Conservation (phyloP, 2,113 vertebrate species). For the Xenotilapia flavipinnis region DNA sequence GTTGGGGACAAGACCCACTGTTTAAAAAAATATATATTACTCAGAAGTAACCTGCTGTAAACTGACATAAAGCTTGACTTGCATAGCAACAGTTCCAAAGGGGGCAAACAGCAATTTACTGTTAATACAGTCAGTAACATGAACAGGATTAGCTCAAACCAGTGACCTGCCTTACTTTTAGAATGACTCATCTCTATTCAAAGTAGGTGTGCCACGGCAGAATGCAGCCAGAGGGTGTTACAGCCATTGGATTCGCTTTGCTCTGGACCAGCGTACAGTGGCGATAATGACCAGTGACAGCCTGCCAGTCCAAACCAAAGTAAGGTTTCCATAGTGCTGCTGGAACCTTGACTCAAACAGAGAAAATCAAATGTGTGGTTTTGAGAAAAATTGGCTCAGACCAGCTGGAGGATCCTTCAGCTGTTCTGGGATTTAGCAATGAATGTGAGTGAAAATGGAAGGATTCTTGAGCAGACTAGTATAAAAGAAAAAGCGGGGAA, state of each 20-base stretch:
- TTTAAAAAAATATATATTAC: neutral
- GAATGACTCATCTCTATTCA: conserved; percentile 18
- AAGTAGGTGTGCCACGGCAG: neutral
- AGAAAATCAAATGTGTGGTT: neutral
- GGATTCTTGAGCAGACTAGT: neutral
- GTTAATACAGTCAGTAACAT: neutral
- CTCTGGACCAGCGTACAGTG: neutral
- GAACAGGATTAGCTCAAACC: conserved; percentile 7
- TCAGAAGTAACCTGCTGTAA: neutral
- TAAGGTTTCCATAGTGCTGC: conserved; percentile 33
- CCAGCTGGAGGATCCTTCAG: neutral
- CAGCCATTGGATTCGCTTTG: neutral
- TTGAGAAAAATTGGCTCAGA: neutral
- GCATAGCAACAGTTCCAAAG: neutral
- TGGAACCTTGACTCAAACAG: conserved; percentile 25
- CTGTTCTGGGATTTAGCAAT: neutral
- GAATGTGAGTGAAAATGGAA: neutral
- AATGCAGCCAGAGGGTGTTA: neutral
- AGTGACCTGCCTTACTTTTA: neutral
- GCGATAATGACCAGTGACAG: conserved; percentile 32
- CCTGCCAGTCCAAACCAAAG: conserved; percentile 38
- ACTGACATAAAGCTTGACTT: neutral
- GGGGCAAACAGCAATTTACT: neutral
- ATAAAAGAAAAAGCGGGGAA: neutral
- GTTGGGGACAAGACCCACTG: neutral